Evolutionary conservation across 2,113 vertebrate genomes (phyloP), one percentile per base, ranked within the genome.

Genomic region (Labeo catla): DNA sequence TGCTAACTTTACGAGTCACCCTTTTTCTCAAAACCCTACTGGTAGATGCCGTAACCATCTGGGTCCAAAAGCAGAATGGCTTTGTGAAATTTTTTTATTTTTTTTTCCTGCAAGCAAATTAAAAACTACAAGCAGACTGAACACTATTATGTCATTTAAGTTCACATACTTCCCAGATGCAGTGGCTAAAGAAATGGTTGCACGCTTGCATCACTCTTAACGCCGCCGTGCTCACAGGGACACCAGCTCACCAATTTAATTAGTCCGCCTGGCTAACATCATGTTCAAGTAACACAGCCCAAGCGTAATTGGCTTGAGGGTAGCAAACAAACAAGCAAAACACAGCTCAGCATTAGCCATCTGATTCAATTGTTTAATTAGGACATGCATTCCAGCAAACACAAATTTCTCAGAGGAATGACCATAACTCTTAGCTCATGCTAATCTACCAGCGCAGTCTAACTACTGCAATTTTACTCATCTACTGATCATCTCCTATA

Each of bases 361-460:
- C 50, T 84, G 82, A 84, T 84, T 84, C 49, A 73, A 84, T 73
- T 84, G 82, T 84, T 84, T 84, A 84, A 73, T 73, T 84, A 84
- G 82, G 82, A 84, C 68, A 45, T 57, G 34, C 82, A 1, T 73
- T 73, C 68, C 68, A 59, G 36, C 36, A 73, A 83, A 73, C 47
- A 73, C 11, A 57, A 6, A 83, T 83, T 83, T 83, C 81, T 83
- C 81, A 57, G 52, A 74, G 82, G 82, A 72, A 73, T 4, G 12
- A 8, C 66, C 68, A 19, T 84, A 21, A 84, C 68, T 59, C 66
- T 12, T 84, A 7, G 66, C 81, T 73, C 81, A 83, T 83, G 81
- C 28, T 72, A 83, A 83, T 73, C 47, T 57, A 83, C 79, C 6
- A 2, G n/a, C 2, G 13, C 3, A 66, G 36, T 66, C 78, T 49